Base-by-base conservation (phyloP, 1,140 invertebrate genomes). In the Zaprionus africanus region DNA sequence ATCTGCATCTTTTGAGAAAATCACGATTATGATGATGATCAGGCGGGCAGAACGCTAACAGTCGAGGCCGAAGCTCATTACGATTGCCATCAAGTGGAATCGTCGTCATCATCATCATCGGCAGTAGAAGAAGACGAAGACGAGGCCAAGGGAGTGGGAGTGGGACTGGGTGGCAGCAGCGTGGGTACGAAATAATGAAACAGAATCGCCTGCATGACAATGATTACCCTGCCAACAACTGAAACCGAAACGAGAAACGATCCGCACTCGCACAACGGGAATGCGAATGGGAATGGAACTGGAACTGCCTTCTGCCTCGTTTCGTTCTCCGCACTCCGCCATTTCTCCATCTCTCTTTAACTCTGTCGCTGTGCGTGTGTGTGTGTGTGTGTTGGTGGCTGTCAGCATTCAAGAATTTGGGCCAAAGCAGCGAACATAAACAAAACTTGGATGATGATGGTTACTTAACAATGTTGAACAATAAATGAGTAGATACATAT, bases 181-280 rank as follows among this genome's bases (percentile, higher is more conserved):
- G 83, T 87, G 82, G 82, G 82, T 86, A 87, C 83, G 65, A 87
- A 87, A 86, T 82, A 86, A 86, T 74, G 82, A 82, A 85, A 81
- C 82, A 73, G 83, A 86, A 86, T 86, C 76, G 82, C 83, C 79
- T 77, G 82, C 83, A 86, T 87, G 82, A 79, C 82, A 86, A 79
- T 87, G 82, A 86, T 86, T 74, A 87, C 79, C 63, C 57, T 51
- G 63, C 61, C 19, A 53, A 76, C 71, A 62, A 58, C 66, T 76
- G 67, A 70, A 76, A 76, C 54, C 58, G 59, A 70, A 75, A 75
- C 59, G 64, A 68, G 41, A 59, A 54, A 53, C 41, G 51, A 78
- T 76, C 78, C 82, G 71, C 76, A 66, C 79, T 81, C 67, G 51
- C 68, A 77, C 83, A 71, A 31, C 78, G 54, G 72, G 53, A 49